Base-by-base conservation (phyloP, 2,888 invertebrate genomes). In the Heliconius ismenius region DNA sequence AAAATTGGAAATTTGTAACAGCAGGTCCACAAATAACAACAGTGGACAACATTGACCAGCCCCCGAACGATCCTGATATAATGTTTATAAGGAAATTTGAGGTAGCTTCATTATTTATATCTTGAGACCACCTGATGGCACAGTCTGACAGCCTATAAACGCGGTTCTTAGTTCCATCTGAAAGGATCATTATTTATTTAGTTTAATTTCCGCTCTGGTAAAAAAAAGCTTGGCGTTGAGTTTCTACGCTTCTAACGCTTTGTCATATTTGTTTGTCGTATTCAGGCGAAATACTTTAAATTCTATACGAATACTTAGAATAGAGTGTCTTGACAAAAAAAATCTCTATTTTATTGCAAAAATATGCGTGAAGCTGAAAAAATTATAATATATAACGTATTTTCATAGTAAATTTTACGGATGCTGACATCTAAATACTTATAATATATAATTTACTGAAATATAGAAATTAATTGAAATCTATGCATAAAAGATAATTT, bases 11-110 rank as follows among this genome's bases (percentile, higher is more conserved):
- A 62, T 15, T 28, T 26, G 2, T 15, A 7, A 18, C 2, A 15
- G 0, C 81, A 93, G 93, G 93, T 69, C 92, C 93, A 24, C 93
- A 92, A 85, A 91, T 93, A 81, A 92, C 91, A 2, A 88, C 92
- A 0, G 92, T 92, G 4, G 90, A 89, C 73, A 87, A 87, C 77
- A 89, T 91, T 6, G 88, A 90, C 78, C 86, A 87, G 58, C 86
- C 90, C 0, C 91, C 92, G 0, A 92, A 93, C 60, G 92, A 93
- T 65, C 90, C 93, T 0, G 92, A 93, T 72, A 91, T 93, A 26
- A 92, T 93, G 24, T 93, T 91, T 78, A 93, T 93, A 69, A 90
- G 90, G 69, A 87, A 92, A 75, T 93, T 93, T 82, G 90, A 92
- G 84, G 93, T 92, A 81, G 32, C 10, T 68, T 63, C 6, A 43